These are phyloP conservation scores for Ophthalmolycus amberensis DNA, from an alignment of 2,113 vertebrate genomes.

Conservation along the genomic window DNA sequence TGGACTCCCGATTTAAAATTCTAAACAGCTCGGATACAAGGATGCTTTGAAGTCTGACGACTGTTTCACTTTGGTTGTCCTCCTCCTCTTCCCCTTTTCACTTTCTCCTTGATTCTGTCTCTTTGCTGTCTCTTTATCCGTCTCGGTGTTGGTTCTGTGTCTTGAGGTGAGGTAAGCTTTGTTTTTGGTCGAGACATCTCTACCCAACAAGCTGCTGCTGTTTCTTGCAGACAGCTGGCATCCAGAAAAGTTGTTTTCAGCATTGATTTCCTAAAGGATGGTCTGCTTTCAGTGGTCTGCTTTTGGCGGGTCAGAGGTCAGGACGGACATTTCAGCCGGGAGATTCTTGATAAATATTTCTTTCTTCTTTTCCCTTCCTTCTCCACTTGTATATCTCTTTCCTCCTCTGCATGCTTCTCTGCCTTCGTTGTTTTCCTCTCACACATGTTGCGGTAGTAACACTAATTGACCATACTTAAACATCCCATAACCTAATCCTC, in stretches of 20 bases:
- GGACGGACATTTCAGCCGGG: neutral
- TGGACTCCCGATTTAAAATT: slow-evolving; percentile 70
- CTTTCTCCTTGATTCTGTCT: slow-evolving; percentile 38
- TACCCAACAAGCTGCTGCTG: slow-evolving; percentile 29
- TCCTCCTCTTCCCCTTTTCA: slow-evolving; percentile 13
- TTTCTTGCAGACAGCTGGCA: slow-evolving; percentile 30
- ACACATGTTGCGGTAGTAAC: slow-evolving; percentile 68
- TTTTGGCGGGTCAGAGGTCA: slow-evolving; percentile 34
- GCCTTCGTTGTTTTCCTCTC: slow-evolving; percentile 39
- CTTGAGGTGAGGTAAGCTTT: slow-evolving; percentile 35
- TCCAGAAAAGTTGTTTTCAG: neutral
- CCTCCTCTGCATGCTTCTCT: slow-evolving; percentile 21
- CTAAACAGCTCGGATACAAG: slow-evolving; percentile 78
- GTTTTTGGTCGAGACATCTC: slow-evolving; percentile 30
- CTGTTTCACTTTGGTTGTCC: slow-evolving; percentile 60
- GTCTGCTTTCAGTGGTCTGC: slow-evolving; percentile 1
- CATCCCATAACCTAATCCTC: slow-evolving; percentile 75
- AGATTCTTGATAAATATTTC: neutral
- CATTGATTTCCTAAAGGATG: slow-evolving; percentile 8
- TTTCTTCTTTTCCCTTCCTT: neutral
- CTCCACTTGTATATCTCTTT: neutral
- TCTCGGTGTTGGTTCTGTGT: slow-evolving; percentile 10
- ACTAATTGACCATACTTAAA: slow-evolving; percentile 76
- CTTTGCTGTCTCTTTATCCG: slow-evolving; percentile 21
- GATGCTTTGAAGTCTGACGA: slow-evolving; percentile 73